Evolutionary conservation across 2,113 vertebrate genomes (phyloP).

Genomic region (Bos indicus): DNA sequence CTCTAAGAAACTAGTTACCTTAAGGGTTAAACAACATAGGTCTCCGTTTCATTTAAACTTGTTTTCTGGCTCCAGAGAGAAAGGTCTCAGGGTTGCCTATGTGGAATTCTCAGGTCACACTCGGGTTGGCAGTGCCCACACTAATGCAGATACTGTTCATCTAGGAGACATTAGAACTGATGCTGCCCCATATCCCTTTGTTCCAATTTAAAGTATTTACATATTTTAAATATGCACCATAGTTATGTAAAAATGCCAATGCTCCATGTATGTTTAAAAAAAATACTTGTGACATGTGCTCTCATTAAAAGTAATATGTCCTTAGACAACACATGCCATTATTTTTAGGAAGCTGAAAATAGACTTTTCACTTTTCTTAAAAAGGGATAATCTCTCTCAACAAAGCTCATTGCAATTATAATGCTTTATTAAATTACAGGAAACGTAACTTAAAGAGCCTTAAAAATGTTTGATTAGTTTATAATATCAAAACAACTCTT

Average conservation of each 20-base stretch:
- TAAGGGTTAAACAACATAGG: slow-evolving; percentile 6
- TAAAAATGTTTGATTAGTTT: slow-evolving; percentile 2
- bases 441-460: background rate
- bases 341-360: slow-evolving; percentile 36
- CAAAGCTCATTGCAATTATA: slow-evolving; percentile 16
- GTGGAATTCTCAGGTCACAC: background rate
- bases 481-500: slow-evolving; percentile 2
- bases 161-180: background rate
- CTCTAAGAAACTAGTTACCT: background rate
- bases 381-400: background rate
- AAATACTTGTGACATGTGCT: background rate
- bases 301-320: background rate
- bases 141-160: background rate
- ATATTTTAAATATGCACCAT: background rate
- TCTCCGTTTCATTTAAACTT: background rate
- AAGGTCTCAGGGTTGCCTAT: background rate
- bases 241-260: background rate
- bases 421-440: background rate
- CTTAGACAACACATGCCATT: background rate
- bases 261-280: background rate
- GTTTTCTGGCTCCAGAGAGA: background rate
- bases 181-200: background rate
- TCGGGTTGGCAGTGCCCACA: background rate
- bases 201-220: background rate
- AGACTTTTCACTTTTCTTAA: background rate